Evolutionary conservation across 2,113 vertebrate species (phyloP).

Genomic region (Calyptomena viridis): DNA sequence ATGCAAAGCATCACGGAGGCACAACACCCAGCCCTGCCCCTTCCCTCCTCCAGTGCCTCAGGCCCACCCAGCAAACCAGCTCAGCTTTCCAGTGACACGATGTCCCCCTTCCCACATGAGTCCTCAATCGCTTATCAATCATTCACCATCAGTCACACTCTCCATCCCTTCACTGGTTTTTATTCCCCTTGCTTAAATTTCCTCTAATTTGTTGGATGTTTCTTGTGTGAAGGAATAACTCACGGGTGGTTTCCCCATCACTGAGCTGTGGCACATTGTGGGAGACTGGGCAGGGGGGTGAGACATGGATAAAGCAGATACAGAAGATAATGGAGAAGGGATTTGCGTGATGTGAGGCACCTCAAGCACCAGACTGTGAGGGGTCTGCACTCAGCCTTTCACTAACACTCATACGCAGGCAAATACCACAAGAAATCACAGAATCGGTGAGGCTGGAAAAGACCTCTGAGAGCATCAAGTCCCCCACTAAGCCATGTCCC

Average conservation of each 20-base stretch:
- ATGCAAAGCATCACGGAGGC: fast-evolving
- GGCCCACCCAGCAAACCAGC: not conserved
- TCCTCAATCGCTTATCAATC: not conserved
- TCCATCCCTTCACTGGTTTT: not conserved
- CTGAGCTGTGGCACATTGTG: not conserved
- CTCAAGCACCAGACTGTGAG: not conserved
- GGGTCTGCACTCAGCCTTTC: not conserved
- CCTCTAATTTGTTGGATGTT: not conserved
- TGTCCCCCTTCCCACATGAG: fast-evolving
- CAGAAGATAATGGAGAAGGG: not conserved
- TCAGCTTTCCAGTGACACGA: fast-evolving
- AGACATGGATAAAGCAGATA: not conserved
- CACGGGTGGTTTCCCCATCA: not conserved
- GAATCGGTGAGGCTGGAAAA: not conserved
- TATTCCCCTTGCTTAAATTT: not conserved
- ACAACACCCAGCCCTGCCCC: not conserved
- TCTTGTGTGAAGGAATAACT: not conserved
- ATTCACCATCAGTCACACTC: not conserved
- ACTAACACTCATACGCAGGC: not conserved
- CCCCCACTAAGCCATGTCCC: not conserved
- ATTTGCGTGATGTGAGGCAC: not conserved
- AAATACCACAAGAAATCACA: not conserved
- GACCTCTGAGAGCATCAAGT: fast-evolving
- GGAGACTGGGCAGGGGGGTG: not conserved
- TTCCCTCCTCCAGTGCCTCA: not conserved